A percentile compares a stretch with the other conserved stretches of the same genome.
These are phyloP conservation scores for Tragulus kanchil DNA, from an alignment of 2,113 vertebrate species.

Conservation along the genomic window DNA sequence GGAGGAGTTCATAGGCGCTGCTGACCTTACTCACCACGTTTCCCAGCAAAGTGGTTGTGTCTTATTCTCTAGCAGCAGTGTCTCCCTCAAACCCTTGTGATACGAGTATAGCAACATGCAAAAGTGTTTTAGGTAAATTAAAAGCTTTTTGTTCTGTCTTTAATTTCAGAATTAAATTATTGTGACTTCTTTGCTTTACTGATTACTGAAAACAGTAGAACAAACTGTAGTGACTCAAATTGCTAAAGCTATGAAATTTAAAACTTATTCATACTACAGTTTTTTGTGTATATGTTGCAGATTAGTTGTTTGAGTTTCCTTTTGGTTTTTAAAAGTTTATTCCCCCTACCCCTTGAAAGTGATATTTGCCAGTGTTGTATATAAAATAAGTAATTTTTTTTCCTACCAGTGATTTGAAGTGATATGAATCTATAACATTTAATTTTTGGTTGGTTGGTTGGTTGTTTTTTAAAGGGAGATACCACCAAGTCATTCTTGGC, in stretches of 20 bases:
- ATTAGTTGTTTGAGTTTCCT: not conserved
- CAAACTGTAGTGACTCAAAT: not conserved
- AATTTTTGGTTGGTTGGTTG: constrained; percentile 56
- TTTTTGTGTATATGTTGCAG: constrained; percentile 54
- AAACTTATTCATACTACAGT: not conserved
- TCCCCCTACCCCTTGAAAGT: constrained; percentile 6
- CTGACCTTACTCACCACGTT: not conserved
- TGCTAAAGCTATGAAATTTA: constrained; percentile 8
- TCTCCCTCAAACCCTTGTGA: not conserved
- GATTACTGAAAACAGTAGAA: constrained; percentile 35
- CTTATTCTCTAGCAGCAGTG: not conserved
- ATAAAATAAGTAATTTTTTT: constrained; percentile 57
- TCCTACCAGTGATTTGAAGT: constrained; percentile 21
- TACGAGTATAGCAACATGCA: constrained; percentile 1
- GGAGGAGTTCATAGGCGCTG: constrained; percentile 15
- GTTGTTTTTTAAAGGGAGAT: constrained; percentile 83
- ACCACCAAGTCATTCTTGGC: constrained; percentile 83
- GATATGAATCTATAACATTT: constrained; percentile 3
- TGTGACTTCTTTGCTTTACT: constrained; percentile 3
- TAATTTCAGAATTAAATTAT: constrained; percentile 28
- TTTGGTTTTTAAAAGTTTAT: constrained; percentile 2
- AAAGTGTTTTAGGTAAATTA: constrained; percentile 21
- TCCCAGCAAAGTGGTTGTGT: not conserved
- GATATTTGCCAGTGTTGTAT: constrained; percentile 29
- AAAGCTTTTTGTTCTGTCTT: not conserved